Evolutionary conservation across 2,888 invertebrate genomes (phyloP), one percentile per base, ranked within the genome.

Genomic region (Lysandra coridon): DNA sequence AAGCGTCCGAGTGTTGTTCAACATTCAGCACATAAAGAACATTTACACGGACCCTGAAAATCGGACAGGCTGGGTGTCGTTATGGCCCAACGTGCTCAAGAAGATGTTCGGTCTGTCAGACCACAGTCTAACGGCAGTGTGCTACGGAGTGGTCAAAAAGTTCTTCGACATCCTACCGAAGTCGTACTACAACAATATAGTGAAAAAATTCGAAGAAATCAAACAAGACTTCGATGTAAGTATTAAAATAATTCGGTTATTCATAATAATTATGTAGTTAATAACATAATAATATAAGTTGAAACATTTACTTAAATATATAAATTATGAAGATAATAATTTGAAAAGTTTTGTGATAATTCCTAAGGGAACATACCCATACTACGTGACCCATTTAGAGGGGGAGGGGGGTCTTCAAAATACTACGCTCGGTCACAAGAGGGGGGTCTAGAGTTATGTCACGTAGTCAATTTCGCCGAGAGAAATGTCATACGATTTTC

Each of bases 41-140:
- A 95, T 96, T 78, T 97, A 96, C 87, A 95, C 96, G 40, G 95
- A 96, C 81, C 95, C 95, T n/a, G 95, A 96, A 80, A 94, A 96
- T 85, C 94, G 95, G 1, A 94, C 96, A 84, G 92, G 95, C 80
- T 95, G 95, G 86, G 92, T 95, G 79, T 96, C 96, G 10, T 94
- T 96, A 1, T 95, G 96, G 90, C 93, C 95, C 1, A 96, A 96
- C 88, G 90, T 97, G 0, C 85, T 97, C 0, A 97, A 96, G 85
- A 96, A 95, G 84, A 79, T 96, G 30, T 88, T 95, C 2, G 95
- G 96, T n/a, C 85, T 93, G 79, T 97, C 97, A 0, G 90, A 96
- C 7, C 96, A 97, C 84, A 96, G 96, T n/a, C 91, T 97, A 33
- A 95, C 96, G 0, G 95, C 96, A 44, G 94, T 97, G 0, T 87